Evolutionary conservation across 2,797 vertebrate genomes (phyloP), one percentile per base, ranked within the genome.

Genomic region (Sebastes wilsoni): DNA sequence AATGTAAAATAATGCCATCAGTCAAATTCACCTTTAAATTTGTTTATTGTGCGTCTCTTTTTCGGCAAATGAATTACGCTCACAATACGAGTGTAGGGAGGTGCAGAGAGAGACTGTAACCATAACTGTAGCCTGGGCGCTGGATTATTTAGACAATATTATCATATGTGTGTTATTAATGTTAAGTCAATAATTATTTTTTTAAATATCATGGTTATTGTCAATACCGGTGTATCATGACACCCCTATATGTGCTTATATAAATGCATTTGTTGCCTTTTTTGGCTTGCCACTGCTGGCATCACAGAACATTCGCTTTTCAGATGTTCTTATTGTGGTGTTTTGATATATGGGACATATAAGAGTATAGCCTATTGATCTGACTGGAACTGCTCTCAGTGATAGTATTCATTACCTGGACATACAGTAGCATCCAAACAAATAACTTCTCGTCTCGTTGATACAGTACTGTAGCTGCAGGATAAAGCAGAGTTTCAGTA

Each of bases 281-380:
- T 60, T 59, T 66, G 58, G 2, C 11, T 27, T 36, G 1, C 0
- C 11, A 20, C n/a, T 68, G 56, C 34, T 20, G 28, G 27, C 34
- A 34, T 28, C 25, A 28, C 9, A 70, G 9, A 58, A 46, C 10
- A 77, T 22, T 65, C 34, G 25, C 56, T 76, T 70, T 46, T 66
- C 18, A 75, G 70, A 54, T 30, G 8, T 10, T 55, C 4, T 66
- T 12, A 59, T 28, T 18, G 6, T 30, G 18, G 23, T 30, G 36
- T 34, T 66, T 49, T 81, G 56, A 81, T 74, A n/a, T 76, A 76
- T 75, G 54, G 25, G 34, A 76, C 23, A 62, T 78, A 46, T 61
- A 61, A 59, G 62, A 58, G 36, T 64, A 30, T 77, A 18, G 42
- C 16, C 7, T 46, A 82, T 85, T 68, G 76, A 85, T 82, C 66